Evolutionary conservation across 64 coral and sea anemone genomes (phyloP), one percentile per base, ranked within the genome.

Genomic region (Dendrophyllia cribrosa): DNA sequence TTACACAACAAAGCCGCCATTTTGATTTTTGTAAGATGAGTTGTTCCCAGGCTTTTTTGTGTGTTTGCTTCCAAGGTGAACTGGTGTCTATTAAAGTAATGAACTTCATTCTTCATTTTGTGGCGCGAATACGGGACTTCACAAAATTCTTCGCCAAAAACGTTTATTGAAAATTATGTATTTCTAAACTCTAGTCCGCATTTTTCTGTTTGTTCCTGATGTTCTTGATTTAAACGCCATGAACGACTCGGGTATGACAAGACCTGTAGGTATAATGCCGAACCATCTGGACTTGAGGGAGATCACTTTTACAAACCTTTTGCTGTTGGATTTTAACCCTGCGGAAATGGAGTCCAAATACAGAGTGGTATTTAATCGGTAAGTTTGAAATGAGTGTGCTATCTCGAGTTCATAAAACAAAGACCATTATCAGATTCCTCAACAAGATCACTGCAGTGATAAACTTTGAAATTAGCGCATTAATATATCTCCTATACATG

Each of bases 321-420:
- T 99, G 75, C 74, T 99, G 88, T 89, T 99, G 78, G 97, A 89
- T 15, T 99, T 96, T 55, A 92, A 99, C 34, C 91, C 91, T 58
- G 97, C 59, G 74, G 83, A 95, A 62, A 91, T 96, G 82, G 94
- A 96, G 86, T 81, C 97, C 34, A 99, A 95, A 78, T 92, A 96
- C 84, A 81, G 94, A 93, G 96, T 99, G 62, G 91, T 92, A 22
- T 96, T 99, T 82, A 99, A 96, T 81, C 95, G 97, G 97, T 98
- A 75, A 78, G 85, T 63, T 82, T n/a, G 44, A 43, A 20, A 21
- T 44, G 20, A 15, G 51, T 20, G 4, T 77, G 58, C 7, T 63
- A 82, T 63, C 59, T 43, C 47, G 7, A 5, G 14, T 34, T 34
- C 17, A 43, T 49, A 19, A 50, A 8, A 49, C 46, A 13, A 43